These are phyloP conservation scores for Apotomis capreana DNA, from an alignment of 2,888 invertebrate genomes.

Conservation along the genomic window DNA sequence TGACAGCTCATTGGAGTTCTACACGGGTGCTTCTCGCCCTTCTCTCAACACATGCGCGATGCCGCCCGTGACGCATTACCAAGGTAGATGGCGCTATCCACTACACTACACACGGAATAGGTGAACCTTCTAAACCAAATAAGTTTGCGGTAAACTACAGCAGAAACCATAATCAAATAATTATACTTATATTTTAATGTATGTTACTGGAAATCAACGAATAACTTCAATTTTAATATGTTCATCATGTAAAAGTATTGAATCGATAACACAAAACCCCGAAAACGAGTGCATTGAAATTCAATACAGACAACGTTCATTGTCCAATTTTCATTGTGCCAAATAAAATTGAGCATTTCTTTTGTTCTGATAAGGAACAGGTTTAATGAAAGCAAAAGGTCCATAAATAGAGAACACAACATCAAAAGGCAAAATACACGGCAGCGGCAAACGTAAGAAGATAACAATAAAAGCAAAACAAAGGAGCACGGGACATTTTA, in stretches of 20 bases:
- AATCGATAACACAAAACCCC: background rate
- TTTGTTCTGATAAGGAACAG: constrained; percentile 11
- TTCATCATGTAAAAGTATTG: background rate
- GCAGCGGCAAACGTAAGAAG: constrained; percentile 50
- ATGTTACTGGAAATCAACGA: background rate
- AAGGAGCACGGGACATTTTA: constrained; percentile 52
- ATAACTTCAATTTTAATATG: background rate
- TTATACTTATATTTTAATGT: background rate
- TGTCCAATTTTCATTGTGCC: constrained; percentile 9
- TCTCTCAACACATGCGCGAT: too few species aligned
- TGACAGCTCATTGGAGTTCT: too few species aligned
- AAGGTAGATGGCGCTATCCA: too few species aligned
- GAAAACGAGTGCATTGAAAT: constrained; percentile 6
- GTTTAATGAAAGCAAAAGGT: constrained; percentile 14
- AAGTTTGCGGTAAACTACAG: too few species aligned
- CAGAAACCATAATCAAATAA: too few species aligned
- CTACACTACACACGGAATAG: too few species aligned
- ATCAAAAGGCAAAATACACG: constrained; percentile 48
- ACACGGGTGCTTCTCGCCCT: too few species aligned
- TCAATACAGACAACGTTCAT: constrained; percentile 25
- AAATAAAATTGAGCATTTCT: constrained; percentile 27
- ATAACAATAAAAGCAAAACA: constrained; percentile 56
- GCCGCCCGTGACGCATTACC: too few species aligned
- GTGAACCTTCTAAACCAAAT: too few species aligned
- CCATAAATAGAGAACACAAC: constrained; percentile 42